Evolutionary conservation across 2,888 invertebrate species (phyloP).

Genomic region (Brachycybe producta): DNA sequence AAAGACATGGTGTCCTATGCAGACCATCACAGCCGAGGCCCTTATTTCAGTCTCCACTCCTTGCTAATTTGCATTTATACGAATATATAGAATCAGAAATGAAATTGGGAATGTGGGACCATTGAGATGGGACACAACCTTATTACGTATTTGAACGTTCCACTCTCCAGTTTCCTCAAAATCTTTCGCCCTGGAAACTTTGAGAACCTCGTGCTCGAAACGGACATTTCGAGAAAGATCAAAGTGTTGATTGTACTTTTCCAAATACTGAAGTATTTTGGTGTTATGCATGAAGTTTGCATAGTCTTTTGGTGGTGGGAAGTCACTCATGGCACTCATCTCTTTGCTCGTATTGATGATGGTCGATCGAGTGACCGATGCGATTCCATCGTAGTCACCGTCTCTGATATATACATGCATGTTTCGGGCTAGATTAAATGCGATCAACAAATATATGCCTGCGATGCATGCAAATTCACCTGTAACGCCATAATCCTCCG

Average conservation of each 20-base stretch:
- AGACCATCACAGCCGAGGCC: conserved; percentile 32
- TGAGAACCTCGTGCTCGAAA: conserved; percentile 14
- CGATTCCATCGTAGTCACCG: conserved; percentile 25
- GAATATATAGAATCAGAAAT: not conserved
- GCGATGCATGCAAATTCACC: too few relatives aligned
- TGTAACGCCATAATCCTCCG: conserved; percentile 31
- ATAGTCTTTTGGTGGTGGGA: conserved; percentile 34
- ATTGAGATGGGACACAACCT: conserved; percentile 8
- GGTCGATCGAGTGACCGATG: conserved; percentile 32
- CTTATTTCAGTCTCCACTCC: conserved; percentile 1
- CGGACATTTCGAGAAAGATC: conserved; percentile 22
- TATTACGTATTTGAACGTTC: conserved; percentile 27
- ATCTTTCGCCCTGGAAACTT: conserved; percentile 22
- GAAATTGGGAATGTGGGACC: not conserved
- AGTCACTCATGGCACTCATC: conserved; percentile 34
- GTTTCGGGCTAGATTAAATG: not conserved
- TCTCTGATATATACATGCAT: not conserved
- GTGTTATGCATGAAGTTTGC: conserved; percentile 38
- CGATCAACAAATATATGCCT: too few relatives aligned
- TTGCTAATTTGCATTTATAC: not conserved
- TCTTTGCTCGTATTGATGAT: conserved; percentile 36
- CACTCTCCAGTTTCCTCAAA: conserved; percentile 30
- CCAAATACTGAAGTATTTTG: conserved; percentile 32
- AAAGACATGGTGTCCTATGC: conserved; percentile 38
- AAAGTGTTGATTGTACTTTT: conserved; percentile 24